Percentiles rank a stretch among this genome's conserved stretches.
These are phyloP conservation scores for Dorcus parallelipipedus DNA, from an alignment of 2,888 invertebrate species.

Conservation along the genomic window DNA sequence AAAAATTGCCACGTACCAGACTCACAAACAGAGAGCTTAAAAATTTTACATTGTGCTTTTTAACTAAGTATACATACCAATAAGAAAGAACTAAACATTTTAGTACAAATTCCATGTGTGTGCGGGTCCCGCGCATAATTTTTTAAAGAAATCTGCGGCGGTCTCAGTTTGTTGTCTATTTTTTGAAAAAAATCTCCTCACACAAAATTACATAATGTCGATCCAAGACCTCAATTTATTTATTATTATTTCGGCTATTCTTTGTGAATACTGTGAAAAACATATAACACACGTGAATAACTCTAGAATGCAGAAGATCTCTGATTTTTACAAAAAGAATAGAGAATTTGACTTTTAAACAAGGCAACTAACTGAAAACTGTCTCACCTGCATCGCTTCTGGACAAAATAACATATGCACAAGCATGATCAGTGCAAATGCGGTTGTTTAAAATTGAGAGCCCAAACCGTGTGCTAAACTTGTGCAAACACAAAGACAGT, in stretches of 20 bases:
- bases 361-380: conserved; percentile 23
- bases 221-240: conserved; percentile 12
- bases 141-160: conserved; percentile 14
- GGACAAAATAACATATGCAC: conserved; percentile 25
- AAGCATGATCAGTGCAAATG: conserved; percentile 22
- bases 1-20: conserved; percentile 18
- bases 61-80: conserved; percentile 32
- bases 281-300: conserved; percentile 20
- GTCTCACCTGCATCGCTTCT: conserved; percentile 30
- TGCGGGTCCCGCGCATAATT: conserved; percentile 13
- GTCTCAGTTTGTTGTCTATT: conserved; percentile 11
- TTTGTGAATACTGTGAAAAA: conserved; percentile 26
- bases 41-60: conserved; percentile 22
- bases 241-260: conserved; percentile 15
- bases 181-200: conserved; percentile 9
- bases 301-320: conserved; percentile 14
- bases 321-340: conserved; percentile 15
- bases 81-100: conserved; percentile 14
- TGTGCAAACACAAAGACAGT: conserved; percentile 29
- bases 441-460: conserved; percentile 24
- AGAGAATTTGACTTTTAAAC: conserved; percentile 20
- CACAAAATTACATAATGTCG: conserved; percentile 15
- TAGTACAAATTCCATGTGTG: conserved; percentile 15
- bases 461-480: conserved; percentile 29
- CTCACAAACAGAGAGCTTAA: conserved; percentile 27